Evolutionary conservation across 2,888 invertebrate species (phyloP), one percentile per base, ranked within the genome.

Genomic region (Ormyrus labotus): DNA sequence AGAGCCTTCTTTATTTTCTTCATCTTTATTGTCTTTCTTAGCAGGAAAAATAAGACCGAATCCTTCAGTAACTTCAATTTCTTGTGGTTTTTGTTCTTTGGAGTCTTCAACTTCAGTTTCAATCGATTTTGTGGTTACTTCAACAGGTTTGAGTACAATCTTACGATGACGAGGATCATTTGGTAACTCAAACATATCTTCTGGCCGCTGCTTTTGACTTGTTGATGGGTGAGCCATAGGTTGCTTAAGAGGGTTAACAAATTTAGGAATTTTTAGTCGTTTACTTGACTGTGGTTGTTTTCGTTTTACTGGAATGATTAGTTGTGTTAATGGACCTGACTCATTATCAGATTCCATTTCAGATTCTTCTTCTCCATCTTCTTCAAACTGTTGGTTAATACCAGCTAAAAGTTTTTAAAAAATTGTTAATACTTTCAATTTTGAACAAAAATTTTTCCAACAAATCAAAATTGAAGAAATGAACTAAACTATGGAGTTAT

Each of bases 271-370:
- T 87, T 94, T 94, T 13, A 92, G 86, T 45, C 87, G 87, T 86
- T 92, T 92, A 64, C 87, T 91, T 5, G 84, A 72, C 82, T 92
- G 91, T n/a, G 89, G 86, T 53, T 87, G 81, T 84, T 85, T 90
- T 81, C 92, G 89, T 87, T 93, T 93, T 50, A 88, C 83, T 60
- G 93, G 92, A 58, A 92, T 90, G 74, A 92, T 90, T 83, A 91
- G 90, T 64, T 87, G 84, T 6, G 87, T 86, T 83, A 89, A 86
- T 57, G 87, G 84, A 80, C 85, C 83, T 8, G 86, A 88, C 76
- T 93, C 93, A n/a, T 87, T 88, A 76, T 94, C 94, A 85, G 94
- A 94, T 88, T 94, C 94, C 65, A 94, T 88, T 89, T 95, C 95
- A 8, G 94, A 94, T 88, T 94, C 94, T 71, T 92, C 92, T 60